Percentiles rank a stretch among this genome's conserved stretches.
phyloP scores from a whole-genome alignment of 2,888 invertebrate genomes.

The Gastrophysa polygoni region DNA sequence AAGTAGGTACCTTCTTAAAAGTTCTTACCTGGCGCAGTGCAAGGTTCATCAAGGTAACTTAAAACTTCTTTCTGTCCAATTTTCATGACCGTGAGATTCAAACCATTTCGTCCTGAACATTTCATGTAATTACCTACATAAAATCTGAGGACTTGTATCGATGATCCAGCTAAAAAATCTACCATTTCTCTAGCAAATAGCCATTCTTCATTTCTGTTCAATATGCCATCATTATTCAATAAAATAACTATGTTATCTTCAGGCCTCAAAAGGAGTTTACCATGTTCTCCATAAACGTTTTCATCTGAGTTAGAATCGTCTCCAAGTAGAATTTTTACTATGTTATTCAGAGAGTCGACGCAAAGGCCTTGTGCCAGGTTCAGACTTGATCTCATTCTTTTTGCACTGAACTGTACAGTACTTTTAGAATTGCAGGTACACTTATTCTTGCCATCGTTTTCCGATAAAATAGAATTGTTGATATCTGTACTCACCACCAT shows the following conservation, averaged over 20 bases:
- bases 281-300: slow-evolving; percentile 17
- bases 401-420: neutral
- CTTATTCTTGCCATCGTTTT: neutral
- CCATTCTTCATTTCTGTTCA: slow-evolving; percentile 77
- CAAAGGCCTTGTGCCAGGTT: slow-evolving; percentile 2
- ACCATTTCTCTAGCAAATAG: slow-evolving; percentile 59
- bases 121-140: slow-evolving; percentile 42
- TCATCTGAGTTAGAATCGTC: slow-evolving; percentile 4
- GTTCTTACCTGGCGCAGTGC: slow-evolving; percentile 64
- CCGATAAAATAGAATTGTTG: slow-evolving; percentile 43
- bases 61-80: slow-evolving; percentile 61
- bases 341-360: neutral
- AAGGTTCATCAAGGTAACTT: slow-evolving; percentile 64
- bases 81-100: slow-evolving; percentile 70
- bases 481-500: slow-evolving; percentile 67
- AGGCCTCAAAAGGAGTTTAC: slow-evolving; percentile 21
- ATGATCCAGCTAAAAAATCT: slow-evolving; percentile 41
- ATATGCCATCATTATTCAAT: slow-evolving; percentile 76
- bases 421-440: neutral
- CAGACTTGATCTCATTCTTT: slow-evolving; percentile 6
- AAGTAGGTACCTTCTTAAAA: no score
- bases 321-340: neutral
- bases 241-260: slow-evolving; percentile 64
- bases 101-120: slow-evolving; percentile 28
- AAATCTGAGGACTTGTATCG: slow-evolving; percentile 39